Evolutionary conservation across 2,888 invertebrate species (phyloP), one percentile per base, ranked within the genome.

Genomic region (Melikaiella ostensackeni): DNA sequence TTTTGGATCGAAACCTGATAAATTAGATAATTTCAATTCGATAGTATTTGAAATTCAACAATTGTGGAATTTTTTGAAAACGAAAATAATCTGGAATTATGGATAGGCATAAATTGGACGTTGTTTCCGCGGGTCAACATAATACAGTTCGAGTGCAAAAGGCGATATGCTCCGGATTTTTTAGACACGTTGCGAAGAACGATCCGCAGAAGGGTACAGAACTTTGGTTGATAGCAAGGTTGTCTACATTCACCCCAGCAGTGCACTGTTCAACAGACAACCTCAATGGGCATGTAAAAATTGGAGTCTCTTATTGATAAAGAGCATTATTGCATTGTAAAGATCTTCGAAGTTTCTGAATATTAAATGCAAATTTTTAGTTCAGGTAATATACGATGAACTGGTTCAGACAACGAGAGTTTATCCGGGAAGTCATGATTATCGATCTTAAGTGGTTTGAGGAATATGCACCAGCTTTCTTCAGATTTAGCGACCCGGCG

Each of bases 391-490:
- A 82, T 99, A 99, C 91, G 99, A 99, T 89, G 99, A 99, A 92
- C 92, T 99, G 83, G 99, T 99, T 4, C 97, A 99, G 92, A 99
- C 99, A 0, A 99, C 99, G 0, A 99, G 99, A 99, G 91, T 99
- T 99, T 91, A 99, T 99, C 99, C 94, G 99, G 38, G 98, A 99
- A 92, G 99, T 99, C 16, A 98, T 98, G 0, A 97, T 98, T 0
- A 98, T 98, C 77, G 98, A 98, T 92, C 98, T 98, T 0, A 98
- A 98, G 91, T 99, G 99, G 99, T 93, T 99, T 77, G 99, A 99
- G 0, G 99, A 99, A 91, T 99, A 98, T 91, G 99, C 99, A 0
- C 98, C 99, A 0, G 98, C 99, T 0, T 99, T 99, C 94, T 99
- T 99, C 93, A 97, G 98, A 91, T 98, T 99, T 93, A 98, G 98